Conservation (phyloP, 2,797 vertebrate genomes). For the Fratercula arctica region DNA sequence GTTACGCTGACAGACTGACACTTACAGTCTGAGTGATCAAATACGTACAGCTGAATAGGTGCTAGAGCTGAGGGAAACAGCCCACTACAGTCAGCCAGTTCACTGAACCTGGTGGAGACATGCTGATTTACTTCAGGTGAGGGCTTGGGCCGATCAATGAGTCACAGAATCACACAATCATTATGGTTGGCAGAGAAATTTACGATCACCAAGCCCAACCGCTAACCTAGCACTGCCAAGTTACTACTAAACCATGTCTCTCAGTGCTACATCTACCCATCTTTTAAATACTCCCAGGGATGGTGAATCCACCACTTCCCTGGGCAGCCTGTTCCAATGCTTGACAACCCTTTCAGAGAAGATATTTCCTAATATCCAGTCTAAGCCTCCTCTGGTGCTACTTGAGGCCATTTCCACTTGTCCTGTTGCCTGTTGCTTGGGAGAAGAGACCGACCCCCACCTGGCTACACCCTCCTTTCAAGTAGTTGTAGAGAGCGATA, state of each 20-base stretch:
- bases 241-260: neutral
- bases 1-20: accelerated
- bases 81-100: neutral
- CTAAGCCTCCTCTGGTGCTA: neutral
- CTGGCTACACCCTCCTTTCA: neutral
- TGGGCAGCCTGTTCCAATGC: neutral
- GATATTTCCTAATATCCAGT: neutral
- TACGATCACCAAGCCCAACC: neutral
- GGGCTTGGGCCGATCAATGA: accelerated
- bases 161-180: neutral
- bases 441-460: neutral
- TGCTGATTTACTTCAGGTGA: accelerated
- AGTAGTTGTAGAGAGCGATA: neutral
- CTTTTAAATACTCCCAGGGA: neutral
- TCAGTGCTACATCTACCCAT: neutral
- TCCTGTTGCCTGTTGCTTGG: neutral
- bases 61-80: neutral
- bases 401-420: neutral
- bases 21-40: neutral
- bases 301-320: neutral
- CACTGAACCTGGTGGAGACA: neutral
- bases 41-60: accelerated
- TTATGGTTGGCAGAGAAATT: neutral
- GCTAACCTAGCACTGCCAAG: neutral
- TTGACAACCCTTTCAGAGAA: neutral